Base-by-base conservation (phyloP, 2,888 invertebrate species). In the Parnassius glacialis region DNA sequence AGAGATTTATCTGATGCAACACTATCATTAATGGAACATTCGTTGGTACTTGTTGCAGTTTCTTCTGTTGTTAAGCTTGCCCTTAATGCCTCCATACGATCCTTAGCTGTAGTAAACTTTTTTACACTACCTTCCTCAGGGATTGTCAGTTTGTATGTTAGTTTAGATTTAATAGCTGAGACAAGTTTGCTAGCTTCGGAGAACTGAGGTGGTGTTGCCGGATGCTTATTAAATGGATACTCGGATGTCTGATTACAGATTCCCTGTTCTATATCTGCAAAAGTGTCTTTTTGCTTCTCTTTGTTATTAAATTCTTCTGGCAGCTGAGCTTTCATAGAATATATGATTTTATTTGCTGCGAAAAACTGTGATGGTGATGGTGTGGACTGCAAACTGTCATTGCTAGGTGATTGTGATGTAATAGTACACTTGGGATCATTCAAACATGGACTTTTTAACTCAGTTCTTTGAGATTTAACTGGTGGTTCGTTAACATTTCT, bases 361-460 rank as follows among this genome's bases (percentile, higher is more conserved):
- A 90, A 82, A 68, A 91, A 91, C 63, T 90, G 91, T 45, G 91
- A 90, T 0, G 90, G 87, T 7, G 89, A 88, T 20, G 85, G 81
- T 7, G 78, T 77, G 0, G 87, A 85, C 25, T 85, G 85, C 10
- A 83, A 66, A 41, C 81, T 88, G 34, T 89, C 90, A 65, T 77
- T 85, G 65, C 77, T 84, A 0, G 87, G 87, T 1, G 89, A 87
- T 41, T 84, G 85, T 0, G 71, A 69, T 12, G 73, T 76, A 0
- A 74, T 64, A 11, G 70, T 66, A 51, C 74, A 76, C 71, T 76
- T 83, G 3, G 78, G 70, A 42, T 88, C 87, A 62, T 73, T 81
- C 0, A 71, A 67, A 50, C 67, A 74, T 10, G 85, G 85, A 68
- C 84, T 86, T 71, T 71, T 79, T 57, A 68, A 67, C 61, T 78